Conservation (phyloP, 1,140 invertebrate genomes). For the Drosophila kepulauana region DNA sequence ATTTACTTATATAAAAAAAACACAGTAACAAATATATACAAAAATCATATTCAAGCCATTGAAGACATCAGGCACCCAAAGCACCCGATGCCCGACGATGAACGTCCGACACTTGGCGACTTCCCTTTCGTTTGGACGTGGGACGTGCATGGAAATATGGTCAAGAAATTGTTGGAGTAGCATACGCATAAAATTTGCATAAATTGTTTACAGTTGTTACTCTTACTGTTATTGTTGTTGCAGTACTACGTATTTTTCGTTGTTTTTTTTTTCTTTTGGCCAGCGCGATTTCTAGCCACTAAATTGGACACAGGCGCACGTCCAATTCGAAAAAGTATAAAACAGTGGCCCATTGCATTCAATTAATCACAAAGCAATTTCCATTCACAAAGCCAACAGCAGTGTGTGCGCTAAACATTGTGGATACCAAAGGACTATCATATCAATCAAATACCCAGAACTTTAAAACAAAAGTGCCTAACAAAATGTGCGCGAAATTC, state of each 20-base stretch:
- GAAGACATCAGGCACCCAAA: conserved; percentile 5
- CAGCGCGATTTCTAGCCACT: conserved; percentile 72
- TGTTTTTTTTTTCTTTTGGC: conserved; percentile 44
- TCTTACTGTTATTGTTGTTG: conserved; percentile 53
- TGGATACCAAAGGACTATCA: conserved; percentile 63
- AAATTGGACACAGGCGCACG: conserved; percentile 70
- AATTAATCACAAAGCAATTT: conserved; percentile 84
- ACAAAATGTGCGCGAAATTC: conserved; percentile 83
- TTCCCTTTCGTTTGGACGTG: conserved; percentile 77
- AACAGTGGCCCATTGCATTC: conserved; percentile 72
- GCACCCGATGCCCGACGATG: background rate
- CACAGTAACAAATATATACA: conserved; percentile 31
- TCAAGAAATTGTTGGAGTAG: conserved; percentile 70
- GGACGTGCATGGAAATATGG: conserved; percentile 78
- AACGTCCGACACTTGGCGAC: conserved; percentile 36
- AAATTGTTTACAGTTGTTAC: conserved; percentile 54
- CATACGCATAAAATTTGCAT: conserved; percentile 78
- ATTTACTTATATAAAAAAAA: conserved; percentile 78
- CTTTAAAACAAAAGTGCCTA: conserved; percentile 41
- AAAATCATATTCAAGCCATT: conserved; percentile 69
- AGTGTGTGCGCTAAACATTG: conserved; percentile 62
- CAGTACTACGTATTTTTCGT: conserved; percentile 42
- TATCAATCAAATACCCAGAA: conserved; percentile 26
- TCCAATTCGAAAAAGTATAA: conserved; percentile 76
- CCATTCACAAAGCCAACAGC: conserved; percentile 79